Conservation (phyloP, 1,140 invertebrate genomes). For the Ips typographus region DNA sequence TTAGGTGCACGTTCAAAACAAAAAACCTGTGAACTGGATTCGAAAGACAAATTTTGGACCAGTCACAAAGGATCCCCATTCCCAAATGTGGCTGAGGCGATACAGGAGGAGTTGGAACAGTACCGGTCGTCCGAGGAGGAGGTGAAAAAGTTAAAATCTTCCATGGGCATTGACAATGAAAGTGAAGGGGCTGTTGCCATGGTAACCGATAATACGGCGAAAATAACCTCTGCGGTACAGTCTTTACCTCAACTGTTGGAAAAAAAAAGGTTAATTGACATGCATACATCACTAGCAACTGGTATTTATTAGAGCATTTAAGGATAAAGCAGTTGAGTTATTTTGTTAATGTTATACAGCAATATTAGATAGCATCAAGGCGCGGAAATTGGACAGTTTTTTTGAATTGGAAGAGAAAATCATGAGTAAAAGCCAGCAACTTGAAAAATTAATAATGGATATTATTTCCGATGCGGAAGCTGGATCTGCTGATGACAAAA, state of each 20-base stretch:
- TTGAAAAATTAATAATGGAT: constrained; percentile 77
- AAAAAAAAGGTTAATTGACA: constrained; percentile 96
- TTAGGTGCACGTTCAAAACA: constrained; percentile 70
- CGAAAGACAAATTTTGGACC: constrained; percentile 88
- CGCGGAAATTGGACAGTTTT: constrained; percentile 88
- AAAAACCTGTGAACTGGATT: constrained; percentile 88
- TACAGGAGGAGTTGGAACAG: constrained; percentile 96
- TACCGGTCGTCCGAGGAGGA: constrained; percentile 93
- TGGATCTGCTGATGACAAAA: constrained; percentile 89
- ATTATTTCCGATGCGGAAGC: constrained; percentile 82
- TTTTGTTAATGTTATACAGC: constrained; percentile 45
- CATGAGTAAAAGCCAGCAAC: constrained; percentile 76
- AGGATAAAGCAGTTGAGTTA: background rate
- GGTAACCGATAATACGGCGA: constrained; percentile 92
- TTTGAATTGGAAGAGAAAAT: constrained; percentile 99
- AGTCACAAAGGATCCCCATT: constrained; percentile 96
- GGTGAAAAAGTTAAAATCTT: constrained; percentile 90
- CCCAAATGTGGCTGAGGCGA: constrained; percentile 95
- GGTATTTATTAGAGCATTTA: constrained; percentile 52
- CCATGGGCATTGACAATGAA: constrained; percentile 85
- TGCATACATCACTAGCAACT: constrained; percentile 98
- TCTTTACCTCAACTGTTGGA: constrained; percentile 95
- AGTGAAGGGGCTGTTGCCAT: constrained; percentile 75
- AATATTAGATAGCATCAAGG: constrained; percentile 90
- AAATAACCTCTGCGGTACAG: constrained; percentile 91